Evolutionary conservation across 2,888 invertebrate genomes (phyloP).

Genomic region (Lycocerus yunnanus): DNA sequence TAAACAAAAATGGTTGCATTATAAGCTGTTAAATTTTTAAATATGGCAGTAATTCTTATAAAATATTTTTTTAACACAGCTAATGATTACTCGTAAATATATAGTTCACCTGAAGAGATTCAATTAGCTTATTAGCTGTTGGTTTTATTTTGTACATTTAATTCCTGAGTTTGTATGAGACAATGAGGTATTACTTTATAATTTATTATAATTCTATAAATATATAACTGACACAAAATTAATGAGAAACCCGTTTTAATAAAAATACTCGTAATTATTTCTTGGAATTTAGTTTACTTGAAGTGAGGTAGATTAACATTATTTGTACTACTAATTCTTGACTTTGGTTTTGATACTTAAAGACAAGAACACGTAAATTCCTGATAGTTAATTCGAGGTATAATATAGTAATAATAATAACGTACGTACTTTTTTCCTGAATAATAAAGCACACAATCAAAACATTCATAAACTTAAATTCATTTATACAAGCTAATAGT

Average conservation of each 20-base stretch:
- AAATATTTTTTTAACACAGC: slow-evolving; percentile 17
- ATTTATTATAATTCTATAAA: slow-evolving; percentile 1
- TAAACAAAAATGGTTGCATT: neutral
- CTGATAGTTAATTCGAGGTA: slow-evolving; percentile 28
- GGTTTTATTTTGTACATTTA: slow-evolving; percentile 29
- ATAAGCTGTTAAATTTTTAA: slow-evolving; percentile 1
- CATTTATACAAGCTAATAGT: slow-evolving; percentile 14
- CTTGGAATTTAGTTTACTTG: slow-evolving; percentile 24
- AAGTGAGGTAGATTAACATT: slow-evolving; percentile 31
- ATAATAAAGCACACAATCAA: neutral
- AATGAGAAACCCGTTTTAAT: slow-evolving; percentile 18
- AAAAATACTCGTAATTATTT: slow-evolving; percentile 24
- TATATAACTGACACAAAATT: slow-evolving; percentile 18
- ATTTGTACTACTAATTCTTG: slow-evolving; percentile 30
- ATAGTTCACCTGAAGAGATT: slow-evolving; percentile 27
- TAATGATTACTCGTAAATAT: slow-evolving; percentile 21
- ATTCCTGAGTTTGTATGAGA: slow-evolving; percentile 29
- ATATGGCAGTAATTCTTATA: slow-evolving; percentile 14
- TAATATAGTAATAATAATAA: slow-evolving; percentile 14
- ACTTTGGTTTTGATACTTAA: slow-evolving; percentile 32
- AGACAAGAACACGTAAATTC: slow-evolving; percentile 23
- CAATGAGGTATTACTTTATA: slow-evolving; percentile 14
- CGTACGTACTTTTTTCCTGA: slow-evolving; percentile 1
- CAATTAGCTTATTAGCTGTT: slow-evolving; percentile 22
- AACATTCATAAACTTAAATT: slow-evolving; percentile 16